Evolutionary conservation across 2,113 vertebrate species (phyloP).

Genomic region (Mormyrus iriodes): DNA sequence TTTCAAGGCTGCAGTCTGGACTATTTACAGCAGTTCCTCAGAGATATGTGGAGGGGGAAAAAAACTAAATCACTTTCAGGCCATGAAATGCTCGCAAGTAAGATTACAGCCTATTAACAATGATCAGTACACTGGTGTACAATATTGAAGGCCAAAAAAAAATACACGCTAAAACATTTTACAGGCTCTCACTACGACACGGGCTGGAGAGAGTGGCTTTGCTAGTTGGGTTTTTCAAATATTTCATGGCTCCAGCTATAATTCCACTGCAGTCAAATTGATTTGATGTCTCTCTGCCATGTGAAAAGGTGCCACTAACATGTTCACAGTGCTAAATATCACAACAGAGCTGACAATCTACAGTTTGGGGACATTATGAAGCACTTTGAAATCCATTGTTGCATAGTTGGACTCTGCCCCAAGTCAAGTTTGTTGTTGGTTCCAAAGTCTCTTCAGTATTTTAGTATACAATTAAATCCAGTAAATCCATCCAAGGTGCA

Average conservation of each 20-base stretch:
- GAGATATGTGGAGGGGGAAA: conserved; percentile 15
- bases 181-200: neutral
- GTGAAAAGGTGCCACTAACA: neutral
- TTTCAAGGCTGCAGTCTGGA: conserved; percentile 41
- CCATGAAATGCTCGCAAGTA: conserved; percentile 1
- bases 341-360: neutral
- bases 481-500: neutral
- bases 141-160: neutral
- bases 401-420: neutral
- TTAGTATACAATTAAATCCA: neutral
- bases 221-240: neutral
- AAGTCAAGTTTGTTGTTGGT: neutral
- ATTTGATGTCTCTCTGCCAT: neutral
- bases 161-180: neutral
- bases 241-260: neutral
- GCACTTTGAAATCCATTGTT: neutral
- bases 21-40: conserved; percentile 21
- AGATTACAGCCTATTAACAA: neutral
- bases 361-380: neutral
- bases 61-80: conserved; percentile 15
- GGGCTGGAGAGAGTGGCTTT: neutral
- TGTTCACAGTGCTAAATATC: neutral
- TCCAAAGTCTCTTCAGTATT: neutral
- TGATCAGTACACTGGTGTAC: neutral
- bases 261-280: neutral